Base-by-base conservation (phyloP, 2,888 invertebrate genomes). In the Cheilosia pagana region DNA sequence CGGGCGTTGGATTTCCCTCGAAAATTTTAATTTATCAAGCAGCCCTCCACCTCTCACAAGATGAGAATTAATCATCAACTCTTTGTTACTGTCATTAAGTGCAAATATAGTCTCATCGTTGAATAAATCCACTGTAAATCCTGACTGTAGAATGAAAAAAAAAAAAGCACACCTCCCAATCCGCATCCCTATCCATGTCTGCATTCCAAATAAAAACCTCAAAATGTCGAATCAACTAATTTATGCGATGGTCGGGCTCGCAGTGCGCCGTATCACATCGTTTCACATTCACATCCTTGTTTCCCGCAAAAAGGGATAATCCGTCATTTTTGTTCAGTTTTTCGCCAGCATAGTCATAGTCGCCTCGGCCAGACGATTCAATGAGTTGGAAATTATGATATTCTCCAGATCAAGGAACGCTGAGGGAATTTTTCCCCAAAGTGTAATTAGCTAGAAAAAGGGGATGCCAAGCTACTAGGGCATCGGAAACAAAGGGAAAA, bases 71-170 rank as follows among this genome's bases (percentile, higher is more conserved):
- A 85, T 85, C 81, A 85, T 79, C 75, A 81, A 81, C 81, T 81
- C 85, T 85, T 85, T 81, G 70, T 85, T 67, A 79, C 85, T 81
- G 81, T 85, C 85, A 81, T 85, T 85, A 85, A 81, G 81, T 67
- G 81, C 75, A 85, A 81, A 85, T 78, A 67, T 62, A 71, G 55
- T 71, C 59, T 25, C 63, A 65, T 83, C 74, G 28, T 52, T 43
- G 39, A 62, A 43, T 55, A 65, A 62, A 68, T 60, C 57, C 62
- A 68, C 62, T 48, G 67, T 60, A 35, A 43, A 52, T 75, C 79
- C 25, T 63, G 21, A 12, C 19, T 48, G 39, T 8, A 16, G 12
- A 31, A 31, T 1, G 28, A 28, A 8, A 28, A 28, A 28, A 31
- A 31, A 10, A 8, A 31, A 31, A 35, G 12, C 8, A 35, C 39